Conservation (phyloP, 2,797 vertebrate genomes). For the Enteromius afrohamiltoni region DNA sequence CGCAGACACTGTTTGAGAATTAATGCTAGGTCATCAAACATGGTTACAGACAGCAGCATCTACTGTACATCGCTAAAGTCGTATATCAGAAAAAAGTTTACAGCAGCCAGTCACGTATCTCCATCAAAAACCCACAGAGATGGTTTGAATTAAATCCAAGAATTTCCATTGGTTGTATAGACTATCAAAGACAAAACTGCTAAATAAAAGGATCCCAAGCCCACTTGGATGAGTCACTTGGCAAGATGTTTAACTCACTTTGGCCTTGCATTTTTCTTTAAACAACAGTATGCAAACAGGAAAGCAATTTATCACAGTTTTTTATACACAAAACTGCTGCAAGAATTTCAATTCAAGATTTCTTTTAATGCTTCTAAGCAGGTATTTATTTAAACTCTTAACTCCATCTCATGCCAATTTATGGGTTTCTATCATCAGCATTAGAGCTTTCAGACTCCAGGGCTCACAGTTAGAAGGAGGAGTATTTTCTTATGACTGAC, state of each 20-base stretch:
- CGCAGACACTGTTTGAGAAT: not conserved
- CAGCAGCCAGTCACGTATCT: not conserved
- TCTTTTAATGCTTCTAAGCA: constrained; percentile 15
- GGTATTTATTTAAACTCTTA: constrained; percentile 33
- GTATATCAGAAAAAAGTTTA: not conserved
- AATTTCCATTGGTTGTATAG: not conserved
- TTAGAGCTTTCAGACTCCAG: constrained; percentile 29
- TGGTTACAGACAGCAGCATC: too few relatives aligned
- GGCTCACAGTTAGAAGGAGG: constrained; percentile 17
- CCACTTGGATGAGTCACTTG: constrained; percentile 24
- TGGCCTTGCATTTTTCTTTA: constrained; percentile 14
- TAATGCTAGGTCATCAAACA: not conserved
- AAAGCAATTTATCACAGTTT: not conserved
- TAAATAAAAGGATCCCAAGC: not conserved
- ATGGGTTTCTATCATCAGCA: constrained; percentile 17
- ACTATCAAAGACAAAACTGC: constrained; percentile 11
- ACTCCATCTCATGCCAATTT: constrained; percentile 26
- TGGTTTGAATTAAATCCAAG: not conserved
- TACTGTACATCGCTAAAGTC: not conserved
- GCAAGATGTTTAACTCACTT: constrained; percentile 11
- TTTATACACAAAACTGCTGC: not conserved
- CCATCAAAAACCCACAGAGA: not conserved
- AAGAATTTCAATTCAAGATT: not conserved
- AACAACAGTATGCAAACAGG: not conserved
- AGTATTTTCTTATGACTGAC: constrained; percentile 37